Conservation (phyloP, 30 jellyfish, hydroid and myxozoan genomes). For the Rhopilema esculentum region DNA sequence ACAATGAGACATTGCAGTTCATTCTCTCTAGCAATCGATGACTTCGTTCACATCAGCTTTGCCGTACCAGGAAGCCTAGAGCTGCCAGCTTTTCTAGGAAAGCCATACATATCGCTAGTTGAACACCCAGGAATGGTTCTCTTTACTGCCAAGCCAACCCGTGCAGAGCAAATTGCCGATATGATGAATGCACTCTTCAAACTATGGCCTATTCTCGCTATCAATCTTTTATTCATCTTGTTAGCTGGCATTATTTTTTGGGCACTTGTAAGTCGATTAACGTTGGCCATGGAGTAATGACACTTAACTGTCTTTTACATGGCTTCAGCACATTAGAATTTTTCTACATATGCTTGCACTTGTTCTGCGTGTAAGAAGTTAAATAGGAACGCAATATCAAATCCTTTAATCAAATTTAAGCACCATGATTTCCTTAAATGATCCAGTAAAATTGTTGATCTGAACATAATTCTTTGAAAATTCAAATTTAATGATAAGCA, state of each 20-base stretch:
- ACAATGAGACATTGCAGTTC: no score
- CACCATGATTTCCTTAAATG: no score
- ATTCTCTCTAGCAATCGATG: conserved; percentile 48
- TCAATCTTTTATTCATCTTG: conserved; percentile 34
- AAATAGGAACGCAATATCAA: no score
- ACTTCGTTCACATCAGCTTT: conserved; percentile 59
- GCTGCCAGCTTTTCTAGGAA: conserved; percentile 32
- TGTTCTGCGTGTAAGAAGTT: no score
- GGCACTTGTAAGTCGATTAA: conserved; percentile 42
- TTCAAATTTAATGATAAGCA: no score
- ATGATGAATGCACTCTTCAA: conserved; percentile 19
- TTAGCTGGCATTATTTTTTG: conserved; percentile 65
- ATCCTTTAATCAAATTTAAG: no score
- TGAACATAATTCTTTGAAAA: no score
- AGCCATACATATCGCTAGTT: conserved; percentile 52
- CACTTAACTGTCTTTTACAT: neutral
- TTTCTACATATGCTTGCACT: no score
- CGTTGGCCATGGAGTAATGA: neutral
- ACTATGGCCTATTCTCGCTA: conserved; percentile 69
- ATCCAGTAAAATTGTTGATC: no score
- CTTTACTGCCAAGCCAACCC: conserved; percentile 41
- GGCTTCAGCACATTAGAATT: no score
- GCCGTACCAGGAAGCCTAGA: conserved; percentile 55
- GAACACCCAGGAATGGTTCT: conserved; percentile 77
- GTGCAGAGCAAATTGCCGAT: conserved; percentile 28